Percentiles rank a stretch among this genome's conserved stretches.
Evolutionary conservation across 2,888 invertebrate genomes (phyloP).

Genomic region (Chymomyza fuscimana): DNA sequence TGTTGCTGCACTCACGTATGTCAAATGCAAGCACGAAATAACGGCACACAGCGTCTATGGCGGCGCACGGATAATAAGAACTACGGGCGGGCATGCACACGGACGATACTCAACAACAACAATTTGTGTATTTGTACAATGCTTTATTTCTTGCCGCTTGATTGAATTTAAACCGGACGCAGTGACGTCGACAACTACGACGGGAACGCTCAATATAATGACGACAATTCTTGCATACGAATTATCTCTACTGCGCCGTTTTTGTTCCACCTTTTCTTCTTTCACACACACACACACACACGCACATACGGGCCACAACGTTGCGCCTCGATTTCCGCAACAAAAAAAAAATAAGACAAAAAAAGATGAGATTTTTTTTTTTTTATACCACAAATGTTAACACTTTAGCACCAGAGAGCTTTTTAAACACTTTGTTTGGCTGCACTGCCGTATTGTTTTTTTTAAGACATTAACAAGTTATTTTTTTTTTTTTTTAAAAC

Average conservation of each 20-base stretch:
- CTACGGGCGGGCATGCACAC: background rate
- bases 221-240: slow-evolving; percentile 65
- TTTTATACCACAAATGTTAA: slow-evolving; percentile 29
- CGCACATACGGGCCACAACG: slow-evolving; percentile 8
- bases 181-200: slow-evolving; percentile 29
- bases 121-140: slow-evolving; percentile 22
- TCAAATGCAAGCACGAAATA: slow-evolving; percentile 10
- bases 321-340: slow-evolving; percentile 48
- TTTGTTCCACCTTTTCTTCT: slow-evolving; percentile 55
- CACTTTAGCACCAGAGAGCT: slow-evolving; percentile 56
- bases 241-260: slow-evolving; percentile 49
- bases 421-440: slow-evolving; percentile 4
- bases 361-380: slow-evolving; percentile 1
- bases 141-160: slow-evolving; percentile 57
- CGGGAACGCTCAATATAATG: slow-evolving; percentile 36
- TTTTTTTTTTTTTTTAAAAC: slow-evolving; percentile 39
- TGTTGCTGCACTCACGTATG: slow-evolving; percentile 10
- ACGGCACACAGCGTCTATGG: slow-evolving; percentile 24
- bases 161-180: slow-evolving; percentile 72
- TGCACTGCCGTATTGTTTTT: slow-evolving; percentile 14
- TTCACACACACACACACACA: slow-evolving; percentile 32
- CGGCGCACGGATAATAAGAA: background rate
- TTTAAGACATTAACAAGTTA: slow-evolving; percentile 45
- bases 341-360: slow-evolving; percentile 38
- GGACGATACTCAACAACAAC: slow-evolving; percentile 18